These are phyloP conservation scores for Leptestheria dahalacensis DNA, from an alignment of 1,140 invertebrate species.

Conservation along the genomic window DNA sequence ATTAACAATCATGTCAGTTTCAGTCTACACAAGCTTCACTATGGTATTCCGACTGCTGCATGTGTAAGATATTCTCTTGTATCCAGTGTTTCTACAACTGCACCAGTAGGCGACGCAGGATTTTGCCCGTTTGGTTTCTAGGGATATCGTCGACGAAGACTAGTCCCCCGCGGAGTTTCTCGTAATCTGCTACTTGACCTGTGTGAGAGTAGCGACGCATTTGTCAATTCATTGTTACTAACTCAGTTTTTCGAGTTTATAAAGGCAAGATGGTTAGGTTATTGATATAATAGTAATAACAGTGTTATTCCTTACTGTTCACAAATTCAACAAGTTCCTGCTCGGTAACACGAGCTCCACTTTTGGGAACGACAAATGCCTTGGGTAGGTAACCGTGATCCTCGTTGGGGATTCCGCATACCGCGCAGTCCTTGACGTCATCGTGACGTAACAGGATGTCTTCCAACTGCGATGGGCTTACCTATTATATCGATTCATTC, in stretches of 20 bases:
- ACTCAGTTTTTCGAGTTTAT: too few species aligned
- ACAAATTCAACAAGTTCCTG: not conserved
- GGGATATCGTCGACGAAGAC: not conserved
- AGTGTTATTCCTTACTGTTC: not conserved
- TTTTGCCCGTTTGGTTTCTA: not conserved
- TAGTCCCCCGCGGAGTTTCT: slow-evolving; percentile 1
- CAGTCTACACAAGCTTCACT: too few species aligned
- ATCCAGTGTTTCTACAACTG: too few species aligned
- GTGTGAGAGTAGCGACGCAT: too few species aligned
- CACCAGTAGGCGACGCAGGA: not conserved
- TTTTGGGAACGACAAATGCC: slow-evolving; percentile 42
- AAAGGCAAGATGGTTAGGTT: too few species aligned
- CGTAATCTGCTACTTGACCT: not conserved
- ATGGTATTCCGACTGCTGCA: too few species aligned
- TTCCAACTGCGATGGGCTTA: slow-evolving; percentile 74
- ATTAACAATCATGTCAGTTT: too few species aligned
- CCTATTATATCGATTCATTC: slow-evolving; percentile 32
- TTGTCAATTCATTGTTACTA: too few species aligned
- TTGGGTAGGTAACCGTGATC: slow-evolving; percentile 55
- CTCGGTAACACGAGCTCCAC: slow-evolving; percentile 5
- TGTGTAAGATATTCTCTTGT: too few species aligned
- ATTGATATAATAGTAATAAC: too few species aligned
- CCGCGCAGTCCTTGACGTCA: slow-evolving; percentile 58
- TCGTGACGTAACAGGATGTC: slow-evolving; percentile 54
- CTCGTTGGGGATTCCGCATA: slow-evolving; percentile 60